Percentiles rank a stretch among this genome's conserved stretches.
phyloP scores from a whole-genome alignment of 2,888 invertebrate species.

The Ligdia adustata region DNA sequence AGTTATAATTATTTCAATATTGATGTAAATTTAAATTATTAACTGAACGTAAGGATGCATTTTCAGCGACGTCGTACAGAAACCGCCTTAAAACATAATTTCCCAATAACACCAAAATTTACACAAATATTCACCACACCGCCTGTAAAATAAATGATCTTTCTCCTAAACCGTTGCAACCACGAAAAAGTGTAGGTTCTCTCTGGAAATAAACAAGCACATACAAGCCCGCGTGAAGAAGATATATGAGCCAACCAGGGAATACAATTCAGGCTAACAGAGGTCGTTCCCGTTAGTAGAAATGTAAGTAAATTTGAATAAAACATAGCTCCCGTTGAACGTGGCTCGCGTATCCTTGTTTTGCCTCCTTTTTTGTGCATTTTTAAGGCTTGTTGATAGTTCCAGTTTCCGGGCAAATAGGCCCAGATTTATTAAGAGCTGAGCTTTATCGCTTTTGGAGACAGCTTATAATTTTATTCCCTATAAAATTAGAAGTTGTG shows the following conservation, averaged over 20 bases:
- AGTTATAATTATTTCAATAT: no score
- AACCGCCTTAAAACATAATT: no score
- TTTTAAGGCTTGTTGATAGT: slow-evolving; percentile 28
- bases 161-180: slow-evolving; percentile 28
- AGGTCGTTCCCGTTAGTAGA: slow-evolving; percentile 82
- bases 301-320: slow-evolving; percentile 85
- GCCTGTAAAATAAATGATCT: neutral
- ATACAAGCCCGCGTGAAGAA: slow-evolving; percentile 71
- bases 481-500: no score
- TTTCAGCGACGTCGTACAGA: no score
- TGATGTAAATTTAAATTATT: no score
- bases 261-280: slow-evolving; percentile 77
- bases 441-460: no score
- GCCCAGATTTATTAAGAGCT: slow-evolving; percentile 15
- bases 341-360: slow-evolving; percentile 40
- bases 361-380: slow-evolving; percentile 28
- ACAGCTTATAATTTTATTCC: no score
- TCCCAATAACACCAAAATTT: neutral
- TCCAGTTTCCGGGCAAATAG: slow-evolving; percentile 2
- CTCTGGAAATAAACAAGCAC: slow-evolving; percentile 74
- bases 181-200: slow-evolving; percentile 14
- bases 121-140: neutral
- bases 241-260: slow-evolving; percentile 80
- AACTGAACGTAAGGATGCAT: no score
- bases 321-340: slow-evolving; percentile 65